Evolutionary conservation across 30 jellyfish, hydroid and myxozoan species (phyloP), one percentile per base, ranked within the genome.

Genomic region (Chrysaora quinquecirrha): DNA sequence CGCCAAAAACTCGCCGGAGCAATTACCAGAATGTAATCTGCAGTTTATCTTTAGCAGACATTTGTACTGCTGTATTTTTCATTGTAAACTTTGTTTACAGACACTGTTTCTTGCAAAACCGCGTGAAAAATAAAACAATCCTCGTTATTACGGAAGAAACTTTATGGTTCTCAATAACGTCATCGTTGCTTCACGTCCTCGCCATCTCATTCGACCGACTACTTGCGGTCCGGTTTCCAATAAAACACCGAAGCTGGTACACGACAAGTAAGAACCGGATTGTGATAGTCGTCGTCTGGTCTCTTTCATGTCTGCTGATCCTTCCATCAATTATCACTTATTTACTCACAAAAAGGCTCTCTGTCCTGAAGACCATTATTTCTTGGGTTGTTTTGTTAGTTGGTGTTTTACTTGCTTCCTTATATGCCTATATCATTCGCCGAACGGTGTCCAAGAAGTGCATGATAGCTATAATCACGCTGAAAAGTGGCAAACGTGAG

Each of bases 231-330:
- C 95, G 88, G 20, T 84, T 72, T 47, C 95, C 95, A 35, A 28
- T 84, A n/a, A 84, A 84, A 46, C 87, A 84, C 70, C 95, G 95
- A n/a, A 31, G 58, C 62, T 72, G 87, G 87, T 71, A 60, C 83
- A 84, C 95, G 14, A 34, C 28, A 3, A 48, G 30, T 70, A 84
- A 56, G 38, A 84, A 72, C 63, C 64, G 25, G n/a, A 23, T 16
- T 33, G 21, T 84, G 33, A 73, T 84, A 56, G 48, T 61, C 0
- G 54, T 72, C 2, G 56, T 73, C 16, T 84, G 95, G 95, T 22
- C 32, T 48, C 30, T 82, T 30, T 73, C 95, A 3, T 64, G 72
- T 58, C 54, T 74, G 23, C 75, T 84, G 43, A 23, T 72, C 18
- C 27, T 73, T 12, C 87, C 87, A 0, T 11, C 87, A 12, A 24